Evolutionary conservation across 2,797 vertebrate species (phyloP), one percentile per base, ranked within the genome.

Genomic region (Chelon auratus): DNA sequence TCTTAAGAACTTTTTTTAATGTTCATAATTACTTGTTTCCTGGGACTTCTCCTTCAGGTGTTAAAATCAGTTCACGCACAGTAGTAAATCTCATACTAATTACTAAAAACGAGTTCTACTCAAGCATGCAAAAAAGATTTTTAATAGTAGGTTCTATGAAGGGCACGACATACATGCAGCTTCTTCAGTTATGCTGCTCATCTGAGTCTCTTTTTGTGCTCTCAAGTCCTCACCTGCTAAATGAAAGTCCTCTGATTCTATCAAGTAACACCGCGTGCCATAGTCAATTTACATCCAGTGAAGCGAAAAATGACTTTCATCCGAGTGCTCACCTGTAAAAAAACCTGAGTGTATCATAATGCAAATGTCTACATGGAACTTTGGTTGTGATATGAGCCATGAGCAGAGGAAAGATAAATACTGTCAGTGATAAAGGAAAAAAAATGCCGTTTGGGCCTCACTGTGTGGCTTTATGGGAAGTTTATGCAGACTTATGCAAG

Each of bases 291-390:
- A 73, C 67, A 81, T n/a, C 68, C 86, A 79, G 43, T 39, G 55
- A 81, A 83, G 87, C 62, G 39, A 78, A 68, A 89, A 90, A 87
- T 81, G 15, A 82, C 76, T 87, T 82, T 45, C 5, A 15, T 58
- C 54, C 52, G 33, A 75, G 67, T 72, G 80, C 68, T 77, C 54
- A 72, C 75, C 81, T 80, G 75, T 72, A 62, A 81, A 77, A 77
- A 50, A 33, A 63, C 69, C 5, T 0, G 5, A 11, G 40, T 61
- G 52, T 69, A 65, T 85, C 68, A 69, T 70, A 76, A 72, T 2
- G 4, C 33, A 61, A 74, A 83, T 56, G 37, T 75, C 52, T 61
- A 51, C 22, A 60, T 52, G 39, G 24, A 68, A 62, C 58, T 72
- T 64, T 57, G 4, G 37, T 45, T 61, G 54, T 47, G 60, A 72